phyloP scores from a whole-genome alignment of 92 coral and sea anemone species.

The Blastomussa wellsi region DNA sequence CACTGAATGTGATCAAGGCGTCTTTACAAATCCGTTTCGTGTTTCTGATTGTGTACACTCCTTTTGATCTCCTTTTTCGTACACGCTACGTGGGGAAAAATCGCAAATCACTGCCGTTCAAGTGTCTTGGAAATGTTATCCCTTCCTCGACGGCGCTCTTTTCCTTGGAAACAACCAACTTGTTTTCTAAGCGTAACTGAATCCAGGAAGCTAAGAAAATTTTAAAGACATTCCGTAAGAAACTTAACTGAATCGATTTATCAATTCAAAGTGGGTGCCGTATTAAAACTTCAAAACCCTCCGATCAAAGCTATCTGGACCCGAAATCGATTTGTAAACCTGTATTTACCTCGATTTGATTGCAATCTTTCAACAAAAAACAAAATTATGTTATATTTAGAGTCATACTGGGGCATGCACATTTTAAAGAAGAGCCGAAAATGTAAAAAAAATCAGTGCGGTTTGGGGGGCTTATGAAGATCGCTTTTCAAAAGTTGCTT shows the following conservation, averaged over 20 bases:
- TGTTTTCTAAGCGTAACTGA: background rate
- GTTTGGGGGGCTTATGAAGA: background rate
- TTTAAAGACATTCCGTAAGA: background rate
- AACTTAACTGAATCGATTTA: background rate
- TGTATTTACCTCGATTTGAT: slow-evolving; percentile 23
- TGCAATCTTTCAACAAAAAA: slow-evolving; percentile 2
- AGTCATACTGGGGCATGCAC: background rate
- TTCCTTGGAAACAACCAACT: background rate
- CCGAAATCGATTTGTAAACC: slow-evolving; percentile 11
- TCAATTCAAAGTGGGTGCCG: slow-evolving; percentile 11
- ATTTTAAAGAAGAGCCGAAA: background rate
- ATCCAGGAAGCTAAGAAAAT: slow-evolving; percentile 1
- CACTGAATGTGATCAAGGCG: background rate
- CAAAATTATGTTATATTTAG: slow-evolving; percentile 18
- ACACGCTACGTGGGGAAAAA: background rate
- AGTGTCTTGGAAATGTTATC: too few relatives aligned
- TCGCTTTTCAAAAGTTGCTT: slow-evolving; percentile 7
- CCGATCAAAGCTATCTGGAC: slow-evolving; percentile 16
- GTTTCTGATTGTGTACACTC: background rate
- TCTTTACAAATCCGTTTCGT: background rate
- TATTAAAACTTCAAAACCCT: slow-evolving; percentile 1
- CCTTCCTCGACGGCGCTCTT: background rate
- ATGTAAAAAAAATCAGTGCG: background rate
- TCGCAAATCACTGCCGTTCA: background rate
- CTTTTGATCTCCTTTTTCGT: background rate